These are phyloP conservation scores for Pelochelys cantorii DNA, from an alignment of 2,797 vertebrate genomes.

Conservation along the genomic window DNA sequence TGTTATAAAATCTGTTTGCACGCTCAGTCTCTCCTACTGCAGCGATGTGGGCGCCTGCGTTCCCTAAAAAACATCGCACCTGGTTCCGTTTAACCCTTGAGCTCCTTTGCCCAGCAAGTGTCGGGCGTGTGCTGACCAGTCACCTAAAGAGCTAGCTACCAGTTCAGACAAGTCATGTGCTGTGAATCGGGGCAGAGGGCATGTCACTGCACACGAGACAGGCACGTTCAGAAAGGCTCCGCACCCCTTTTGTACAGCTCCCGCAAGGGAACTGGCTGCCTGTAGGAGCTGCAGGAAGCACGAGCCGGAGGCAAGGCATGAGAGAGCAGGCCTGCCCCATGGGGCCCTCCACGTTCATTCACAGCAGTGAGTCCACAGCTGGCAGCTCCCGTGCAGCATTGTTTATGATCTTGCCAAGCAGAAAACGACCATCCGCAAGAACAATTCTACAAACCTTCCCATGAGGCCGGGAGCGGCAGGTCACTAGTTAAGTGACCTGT, in stretches of 20 bases:
- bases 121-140: background rate
- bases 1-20: background rate
- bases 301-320: background rate
- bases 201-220: rapidly evolving
- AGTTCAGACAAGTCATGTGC: rapidly evolving
- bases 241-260: background rate
- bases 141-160: rapidly evolving
- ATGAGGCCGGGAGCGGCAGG: rapidly evolving
- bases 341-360: background rate
- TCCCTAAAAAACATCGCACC: background rate
- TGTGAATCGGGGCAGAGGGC: rapidly evolving
- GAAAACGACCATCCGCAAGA: background rate
- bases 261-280: background rate
- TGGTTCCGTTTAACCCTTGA: background rate
- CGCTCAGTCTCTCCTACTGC: background rate
- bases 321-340: rapidly evolving
- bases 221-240: background rate
- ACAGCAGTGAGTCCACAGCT: rapidly evolving
- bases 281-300: background rate
- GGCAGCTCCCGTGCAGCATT: rapidly evolving
- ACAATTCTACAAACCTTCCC: rapidly evolving
- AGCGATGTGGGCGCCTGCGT: background rate
- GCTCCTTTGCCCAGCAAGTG: conserved; percentile 15
- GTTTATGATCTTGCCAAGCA: background rate
- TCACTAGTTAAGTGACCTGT: rapidly evolving